A percentile compares a stretch with the other conserved stretches of the same genome.
phyloP scores from a whole-genome alignment of 1,140 invertebrate species.

The Drosophila willistoni region DNA sequence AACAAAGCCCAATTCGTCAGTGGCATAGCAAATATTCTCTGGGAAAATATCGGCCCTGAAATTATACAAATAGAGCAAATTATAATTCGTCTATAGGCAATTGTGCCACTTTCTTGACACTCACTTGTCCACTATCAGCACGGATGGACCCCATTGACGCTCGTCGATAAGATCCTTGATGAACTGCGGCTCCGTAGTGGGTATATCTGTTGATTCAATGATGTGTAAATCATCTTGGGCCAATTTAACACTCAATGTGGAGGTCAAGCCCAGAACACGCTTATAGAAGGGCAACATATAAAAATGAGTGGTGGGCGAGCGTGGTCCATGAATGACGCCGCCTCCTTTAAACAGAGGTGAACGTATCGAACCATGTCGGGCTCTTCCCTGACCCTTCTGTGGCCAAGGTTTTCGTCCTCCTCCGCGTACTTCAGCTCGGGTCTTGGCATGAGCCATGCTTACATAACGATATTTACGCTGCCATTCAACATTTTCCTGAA shows the following conservation, averaged over 20 bases:
- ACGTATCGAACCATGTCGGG: slow-evolving; percentile 95
- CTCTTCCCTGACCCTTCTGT: slow-evolving; percentile 95
- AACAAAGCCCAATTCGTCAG: slow-evolving; percentile 89
- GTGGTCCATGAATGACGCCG: slow-evolving; percentile 93
- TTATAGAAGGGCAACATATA: slow-evolving; percentile 94
- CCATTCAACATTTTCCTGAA: slow-evolving; percentile 95
- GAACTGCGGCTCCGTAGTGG: slow-evolving; percentile 91
- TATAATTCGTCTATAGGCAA: neutral
- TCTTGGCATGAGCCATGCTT: slow-evolving; percentile 89
- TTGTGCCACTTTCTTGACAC: slow-evolving; percentile 56
- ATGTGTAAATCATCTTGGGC: slow-evolving; percentile 98
- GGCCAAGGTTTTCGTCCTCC: slow-evolving; percentile 97
- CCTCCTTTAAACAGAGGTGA: slow-evolving; percentile 93
- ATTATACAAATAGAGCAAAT: slow-evolving; percentile 26
- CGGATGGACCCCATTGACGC: slow-evolving; percentile 97
- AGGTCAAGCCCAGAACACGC: slow-evolving; percentile 91
- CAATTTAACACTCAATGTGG: slow-evolving; percentile 94
- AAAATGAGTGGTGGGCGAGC: slow-evolving; percentile 94
- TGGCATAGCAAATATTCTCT: slow-evolving; percentile 92
- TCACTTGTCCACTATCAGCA: slow-evolving; percentile 96
- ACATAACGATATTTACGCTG: slow-evolving; percentile 93
- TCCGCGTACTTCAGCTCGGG: slow-evolving; percentile 92
- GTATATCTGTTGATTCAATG: slow-evolving; percentile 93
- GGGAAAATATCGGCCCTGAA: slow-evolving; percentile 92
- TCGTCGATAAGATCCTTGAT: slow-evolving; percentile 91